Evolutionary conservation across 1,140 invertebrate species (phyloP).

Genomic region (Euwallacea fornicatus): DNA sequence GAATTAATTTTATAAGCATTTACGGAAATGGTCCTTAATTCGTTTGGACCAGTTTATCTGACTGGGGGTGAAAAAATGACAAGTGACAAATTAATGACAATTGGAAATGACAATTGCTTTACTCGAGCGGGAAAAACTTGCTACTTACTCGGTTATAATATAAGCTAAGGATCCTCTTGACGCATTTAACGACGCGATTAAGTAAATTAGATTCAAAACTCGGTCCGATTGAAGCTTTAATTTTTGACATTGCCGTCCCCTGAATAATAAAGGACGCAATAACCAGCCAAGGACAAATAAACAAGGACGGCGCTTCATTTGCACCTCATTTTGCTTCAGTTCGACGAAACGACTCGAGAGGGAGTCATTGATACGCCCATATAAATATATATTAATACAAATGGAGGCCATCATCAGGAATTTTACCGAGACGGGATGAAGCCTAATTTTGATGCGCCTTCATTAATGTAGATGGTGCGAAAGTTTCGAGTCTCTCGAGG

Average conservation of each 20-base stretch:
- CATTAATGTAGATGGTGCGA: slow-evolving; percentile 40
- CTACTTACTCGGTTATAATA: too few relatives aligned
- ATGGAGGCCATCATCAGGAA: slow-evolving; percentile 37
- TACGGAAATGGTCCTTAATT: too few relatives aligned
- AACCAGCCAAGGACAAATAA: slow-evolving; percentile 37
- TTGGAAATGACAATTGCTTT: too few relatives aligned
- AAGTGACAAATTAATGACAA: too few relatives aligned
- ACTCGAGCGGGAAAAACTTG: too few relatives aligned
- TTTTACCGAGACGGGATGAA: slow-evolving; percentile 32
- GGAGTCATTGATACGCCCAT: slow-evolving; percentile 42
- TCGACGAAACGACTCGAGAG: slow-evolving; percentile 35
- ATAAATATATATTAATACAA: slow-evolving; percentile 44
- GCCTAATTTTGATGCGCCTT: slow-evolving; percentile 38
- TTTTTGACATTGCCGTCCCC: slow-evolving; percentile 26
- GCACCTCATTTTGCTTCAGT: slow-evolving; percentile 38
- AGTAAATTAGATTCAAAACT: slow-evolving; percentile 22
- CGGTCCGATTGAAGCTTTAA: slow-evolving; percentile 29
- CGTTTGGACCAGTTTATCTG: too few relatives aligned
- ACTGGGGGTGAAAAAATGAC: too few relatives aligned
- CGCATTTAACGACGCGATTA: slow-evolving; percentile 2
- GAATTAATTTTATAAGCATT: too few relatives aligned
- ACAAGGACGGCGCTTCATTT: slow-evolving; percentile 36
- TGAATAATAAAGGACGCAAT: slow-evolving; percentile 38
- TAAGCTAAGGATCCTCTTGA: neutral
- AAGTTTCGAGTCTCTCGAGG: slow-evolving; percentile 35